Percentiles rank a stretch among this genome's conserved stretches.
phyloP scores from a whole-genome alignment of 2,888 invertebrate genomes.

The Trimorus sp. region DNA sequence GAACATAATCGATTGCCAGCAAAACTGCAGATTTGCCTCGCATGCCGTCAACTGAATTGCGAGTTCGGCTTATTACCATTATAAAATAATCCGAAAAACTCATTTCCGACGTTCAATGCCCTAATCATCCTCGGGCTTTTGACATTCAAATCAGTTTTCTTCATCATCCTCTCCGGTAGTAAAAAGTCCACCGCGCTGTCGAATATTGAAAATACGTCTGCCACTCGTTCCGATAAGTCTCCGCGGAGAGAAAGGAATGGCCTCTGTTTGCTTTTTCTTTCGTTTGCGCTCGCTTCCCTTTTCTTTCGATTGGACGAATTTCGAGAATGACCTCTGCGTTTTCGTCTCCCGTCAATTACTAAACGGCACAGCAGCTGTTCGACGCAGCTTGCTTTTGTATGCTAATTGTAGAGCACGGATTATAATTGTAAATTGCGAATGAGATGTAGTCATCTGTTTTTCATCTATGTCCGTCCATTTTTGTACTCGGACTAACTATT shows the following conservation, averaged over 20 bases:
- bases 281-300: conserved; percentile 9
- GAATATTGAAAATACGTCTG: conserved; percentile 19
- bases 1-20: background rate
- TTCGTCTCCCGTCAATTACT: conserved; percentile 3
- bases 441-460: no score
- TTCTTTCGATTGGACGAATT: background rate
- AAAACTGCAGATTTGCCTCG: background rate
- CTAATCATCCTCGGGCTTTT: conserved; percentile 4
- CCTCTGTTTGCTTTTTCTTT: background rate
- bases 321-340: conserved; percentile 19
- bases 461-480: no score
- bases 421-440: no score
- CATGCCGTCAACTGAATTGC: background rate
- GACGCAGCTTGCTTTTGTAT: no score
- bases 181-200: conserved; percentile 4
- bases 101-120: conserved; percentile 13
- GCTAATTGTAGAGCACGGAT: no score
- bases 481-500: no score
- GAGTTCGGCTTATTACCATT: conserved; percentile 15
- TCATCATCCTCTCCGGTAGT: background rate
- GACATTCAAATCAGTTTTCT: conserved; percentile 13
- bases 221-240: conserved; percentile 6
- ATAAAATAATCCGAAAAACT: conserved; percentile 21
- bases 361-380: no score
- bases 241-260: background rate